Conservation (phyloP, 2,113 vertebrate genomes). For the Corythoichthys haematopterus region DNA sequence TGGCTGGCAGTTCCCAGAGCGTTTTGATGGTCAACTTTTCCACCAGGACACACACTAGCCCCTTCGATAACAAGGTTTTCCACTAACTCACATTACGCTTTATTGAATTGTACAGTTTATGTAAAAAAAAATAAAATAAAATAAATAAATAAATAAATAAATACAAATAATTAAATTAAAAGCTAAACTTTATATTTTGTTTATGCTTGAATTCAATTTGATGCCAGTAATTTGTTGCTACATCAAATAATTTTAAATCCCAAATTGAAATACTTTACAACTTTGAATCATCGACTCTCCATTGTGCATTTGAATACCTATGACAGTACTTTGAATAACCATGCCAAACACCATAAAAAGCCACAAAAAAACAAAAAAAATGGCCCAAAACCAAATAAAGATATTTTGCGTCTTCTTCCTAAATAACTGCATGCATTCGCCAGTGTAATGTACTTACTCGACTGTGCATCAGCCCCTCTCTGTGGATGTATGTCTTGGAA, state of each 20-base stretch:
- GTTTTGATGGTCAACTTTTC: slow-evolving; percentile 20
- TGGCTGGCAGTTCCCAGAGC: slow-evolving; percentile 32
- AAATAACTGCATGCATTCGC: neutral
- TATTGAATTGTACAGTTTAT: neutral
- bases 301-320: neutral
- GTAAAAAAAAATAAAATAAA: neutral
- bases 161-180: no score
- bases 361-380: neutral
- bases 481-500: slow-evolving; percentile 27
- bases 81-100: slow-evolving; percentile 6
- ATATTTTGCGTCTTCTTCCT: neutral
- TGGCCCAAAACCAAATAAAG: neutral
- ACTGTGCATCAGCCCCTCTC: slow-evolving; percentile 19
- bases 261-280: neutral
- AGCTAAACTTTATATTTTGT: no score
- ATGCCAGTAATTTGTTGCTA: no score
- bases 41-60: slow-evolving; percentile 19
- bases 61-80: slow-evolving; percentile 39
- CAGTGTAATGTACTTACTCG: slow-evolving; percentile 45
- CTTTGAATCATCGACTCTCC: no score
- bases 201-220: neutral
- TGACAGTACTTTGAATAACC: neutral
- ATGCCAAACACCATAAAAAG: neutral
- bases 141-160: neutral
- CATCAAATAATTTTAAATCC: no score